Base-by-base conservation (phyloP, 2,797 vertebrate genomes). In the Harpagifer antarcticus region DNA sequence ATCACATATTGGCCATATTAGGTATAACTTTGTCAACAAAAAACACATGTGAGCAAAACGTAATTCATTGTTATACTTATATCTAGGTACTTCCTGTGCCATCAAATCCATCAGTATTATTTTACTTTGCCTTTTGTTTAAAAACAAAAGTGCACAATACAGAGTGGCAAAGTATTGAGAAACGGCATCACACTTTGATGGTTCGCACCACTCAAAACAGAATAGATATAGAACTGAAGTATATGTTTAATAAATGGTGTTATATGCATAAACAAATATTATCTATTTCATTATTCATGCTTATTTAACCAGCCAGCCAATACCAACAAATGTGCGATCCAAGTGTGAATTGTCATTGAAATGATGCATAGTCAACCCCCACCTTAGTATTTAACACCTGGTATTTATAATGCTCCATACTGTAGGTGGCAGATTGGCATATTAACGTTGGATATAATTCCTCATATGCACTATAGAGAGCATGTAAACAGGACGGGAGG, bases 321-420 rank as follows among this genome's bases (percentile, higher is more conserved):
- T 31, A 33, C 33, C 44, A 40, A 44, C 76, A 59, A 67, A 60
- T 58, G 19, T 48, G 17, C 9, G 9, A 19, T 20, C 11, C 52
- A 54, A 44, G 27, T 70, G 37, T 27, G 9, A 48, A 65, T 62
- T 64, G 15, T 20, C 37, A 20, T 47, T 69, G 27, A 64, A 27
- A 12, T 58, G 40, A 72, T 48, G 17, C 27, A 19, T 13, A 71
- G 37, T 16, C 45, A 13, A 14, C 49, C 9, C 61, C 11, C 40
- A 33, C 31, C 15, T 7, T 69, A 60, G 6, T 56, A 44, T 66
- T 49, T 47, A 79, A 55, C 69, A 76, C 37, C 72, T 78, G 20
- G 19, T 72, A 43, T 71, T 57, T 57, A 27, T 47, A 5, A 19
- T 20, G 17, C 3, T 48, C 40, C 17, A 42, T 55, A 31, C 52